phyloP scores from a whole-genome alignment of 2,797 vertebrate genomes.

The Anabas testudineus region DNA sequence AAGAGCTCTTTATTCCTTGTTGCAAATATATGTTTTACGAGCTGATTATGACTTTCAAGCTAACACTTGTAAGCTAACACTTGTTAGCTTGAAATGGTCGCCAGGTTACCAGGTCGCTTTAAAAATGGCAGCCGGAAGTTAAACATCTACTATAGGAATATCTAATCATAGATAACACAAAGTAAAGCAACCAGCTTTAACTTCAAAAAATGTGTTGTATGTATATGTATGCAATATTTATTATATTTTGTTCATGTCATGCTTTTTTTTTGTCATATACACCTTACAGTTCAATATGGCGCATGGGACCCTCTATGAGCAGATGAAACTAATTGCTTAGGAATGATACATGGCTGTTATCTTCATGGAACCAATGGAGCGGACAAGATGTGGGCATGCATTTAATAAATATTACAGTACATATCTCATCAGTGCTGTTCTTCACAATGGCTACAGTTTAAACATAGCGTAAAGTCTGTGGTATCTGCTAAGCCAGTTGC shows the following conservation, averaged over 20 bases:
- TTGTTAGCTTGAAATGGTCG: too few species aligned
- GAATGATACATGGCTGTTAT: not conserved
- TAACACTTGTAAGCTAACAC: not conserved
- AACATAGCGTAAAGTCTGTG: not conserved
- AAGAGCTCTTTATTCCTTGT: not conserved
- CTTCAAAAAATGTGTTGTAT: too few species aligned
- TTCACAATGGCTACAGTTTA: not conserved
- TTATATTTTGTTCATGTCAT: not conserved
- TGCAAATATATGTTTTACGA: too few species aligned
- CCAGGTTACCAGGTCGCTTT: not conserved
- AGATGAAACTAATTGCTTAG: not conserved
- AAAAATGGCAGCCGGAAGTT: constrained; percentile 13
- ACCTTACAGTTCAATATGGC: not conserved
- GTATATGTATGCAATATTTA: not conserved
- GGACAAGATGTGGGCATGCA: constrained; percentile 1
- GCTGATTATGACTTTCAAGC: too few species aligned
- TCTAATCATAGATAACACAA: too few species aligned
- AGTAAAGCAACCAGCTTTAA: too few species aligned
- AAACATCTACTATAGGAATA: too few species aligned
- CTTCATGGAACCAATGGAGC: not conserved
- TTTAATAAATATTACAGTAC: not conserved
- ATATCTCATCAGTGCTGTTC: too few species aligned
- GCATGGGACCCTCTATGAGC: not conserved
- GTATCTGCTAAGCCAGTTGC: not conserved
- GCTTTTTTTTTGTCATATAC: not conserved